Conservation (phyloP, 2,888 invertebrate species). For the Gymnocheta viridis region DNA sequence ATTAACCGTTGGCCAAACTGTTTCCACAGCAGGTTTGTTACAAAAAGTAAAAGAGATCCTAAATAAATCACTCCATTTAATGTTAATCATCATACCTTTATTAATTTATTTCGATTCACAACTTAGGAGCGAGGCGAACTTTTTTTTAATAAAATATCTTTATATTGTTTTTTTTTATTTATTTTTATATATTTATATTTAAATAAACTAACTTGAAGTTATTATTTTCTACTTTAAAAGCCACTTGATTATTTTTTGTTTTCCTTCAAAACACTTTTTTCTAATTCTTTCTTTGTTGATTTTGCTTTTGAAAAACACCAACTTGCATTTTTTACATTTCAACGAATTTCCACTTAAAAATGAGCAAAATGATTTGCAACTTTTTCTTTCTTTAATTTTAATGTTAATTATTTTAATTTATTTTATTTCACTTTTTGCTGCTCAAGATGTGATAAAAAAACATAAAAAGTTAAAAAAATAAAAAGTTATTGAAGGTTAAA, state of each 20-base stretch:
- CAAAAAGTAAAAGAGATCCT: no score
- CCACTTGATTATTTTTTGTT: no score
- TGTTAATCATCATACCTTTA: background rate
- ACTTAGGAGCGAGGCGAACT: no score
- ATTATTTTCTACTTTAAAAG: background rate
- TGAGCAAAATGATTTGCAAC: background rate
- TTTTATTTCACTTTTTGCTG: conserved; percentile 14
- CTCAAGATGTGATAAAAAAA: background rate
- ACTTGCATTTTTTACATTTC: conserved; percentile 32
- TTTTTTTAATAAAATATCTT: no score
- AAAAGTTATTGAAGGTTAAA: background rate
- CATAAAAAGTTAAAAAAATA: background rate
- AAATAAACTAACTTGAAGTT: background rate
- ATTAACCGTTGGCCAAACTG: no score
- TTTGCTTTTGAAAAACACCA: conserved; percentile 44
- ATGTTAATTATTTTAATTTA: background rate
- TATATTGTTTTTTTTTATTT: no score
- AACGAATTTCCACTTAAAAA: conserved; percentile 35
- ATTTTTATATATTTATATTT: background rate
- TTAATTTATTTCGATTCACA: background rate
- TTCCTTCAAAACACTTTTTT: background rate
- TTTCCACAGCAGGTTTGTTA: no score
- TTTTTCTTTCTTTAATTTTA: conserved; percentile 22
- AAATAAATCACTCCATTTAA: no score
- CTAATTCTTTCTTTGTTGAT: background rate